phyloP scores from a whole-genome alignment of 2,797 vertebrate species.

The Coregonus sp. region DNA sequence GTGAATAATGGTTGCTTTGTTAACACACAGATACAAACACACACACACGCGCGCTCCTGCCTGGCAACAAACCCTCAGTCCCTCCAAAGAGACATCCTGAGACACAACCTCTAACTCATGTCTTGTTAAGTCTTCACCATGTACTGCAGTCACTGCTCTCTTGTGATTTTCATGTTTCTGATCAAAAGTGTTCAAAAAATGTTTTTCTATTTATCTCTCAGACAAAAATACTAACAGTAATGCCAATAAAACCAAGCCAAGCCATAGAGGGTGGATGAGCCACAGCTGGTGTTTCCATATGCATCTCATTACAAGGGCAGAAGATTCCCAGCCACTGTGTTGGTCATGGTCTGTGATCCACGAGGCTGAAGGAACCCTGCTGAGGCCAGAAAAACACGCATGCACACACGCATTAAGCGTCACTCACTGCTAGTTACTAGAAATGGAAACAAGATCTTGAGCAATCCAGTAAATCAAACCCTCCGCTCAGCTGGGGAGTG shows the following conservation, averaged over 20 bases:
- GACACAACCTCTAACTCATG: neutral
- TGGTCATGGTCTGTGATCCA: constrained; percentile 48
- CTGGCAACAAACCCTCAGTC: constrained; percentile 24
- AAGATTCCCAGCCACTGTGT: constrained; percentile 32
- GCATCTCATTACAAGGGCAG: constrained; percentile 42
- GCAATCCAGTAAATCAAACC: constrained; percentile 7
- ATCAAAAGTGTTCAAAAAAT: neutral
- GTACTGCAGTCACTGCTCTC: neutral
- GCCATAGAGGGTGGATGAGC: neutral
- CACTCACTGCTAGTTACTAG: neutral
- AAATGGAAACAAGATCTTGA: neutral
- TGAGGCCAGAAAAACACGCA: neutral
- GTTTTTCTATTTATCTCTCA: too few relatives aligned
- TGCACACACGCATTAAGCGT: neutral
- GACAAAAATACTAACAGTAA: neutral
- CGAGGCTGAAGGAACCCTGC: constrained; percentile 31
- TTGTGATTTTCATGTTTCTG: neutral
- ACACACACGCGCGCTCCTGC: constrained; percentile 28
- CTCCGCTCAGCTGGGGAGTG: constrained; percentile 15
- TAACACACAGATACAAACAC: neutral
- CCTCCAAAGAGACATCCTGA: neutral
- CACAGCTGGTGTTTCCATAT: constrained; percentile 41
- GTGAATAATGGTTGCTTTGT: too few relatives aligned
- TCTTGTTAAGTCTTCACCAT: neutral
- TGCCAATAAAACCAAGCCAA: neutral